Evolutionary conservation across 1,140 invertebrate genomes (phyloP).

Genomic region (Brachionus angularis): DNA sequence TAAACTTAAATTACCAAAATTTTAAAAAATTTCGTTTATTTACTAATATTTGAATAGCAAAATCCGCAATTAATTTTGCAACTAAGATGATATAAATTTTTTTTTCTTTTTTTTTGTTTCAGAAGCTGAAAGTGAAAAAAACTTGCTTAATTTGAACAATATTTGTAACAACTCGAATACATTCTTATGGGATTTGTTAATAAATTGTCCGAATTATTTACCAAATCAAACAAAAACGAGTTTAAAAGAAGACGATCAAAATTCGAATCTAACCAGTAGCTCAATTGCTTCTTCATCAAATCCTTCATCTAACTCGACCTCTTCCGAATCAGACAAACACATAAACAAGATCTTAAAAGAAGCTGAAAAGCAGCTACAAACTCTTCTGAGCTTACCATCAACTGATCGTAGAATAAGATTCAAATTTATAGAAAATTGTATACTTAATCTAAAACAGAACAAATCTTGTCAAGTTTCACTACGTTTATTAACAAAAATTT

Average conservation of each 20-base stretch:
- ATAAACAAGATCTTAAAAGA: slow-evolving; percentile 58
- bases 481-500: slow-evolving; percentile 77
- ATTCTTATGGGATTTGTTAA: slow-evolving; percentile 84
- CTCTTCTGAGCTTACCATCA: slow-evolving; percentile 79
- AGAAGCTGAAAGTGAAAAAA: slow-evolving; percentile 84
- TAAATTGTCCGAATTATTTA: slow-evolving; percentile 77
- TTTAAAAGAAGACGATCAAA: slow-evolving; percentile 46
- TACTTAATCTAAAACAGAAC: slow-evolving; percentile 75
- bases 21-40: neutral
- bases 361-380: slow-evolving; percentile 82
- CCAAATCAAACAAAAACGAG: slow-evolving; percentile 13
- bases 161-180: slow-evolving; percentile 84
- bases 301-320: too few relatives aligned
- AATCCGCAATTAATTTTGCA: too few relatives aligned
- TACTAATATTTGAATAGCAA: neutral
- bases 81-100: slow-evolving; percentile 69
- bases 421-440: slow-evolving; percentile 88
- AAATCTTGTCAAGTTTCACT: slow-evolving; percentile 82
- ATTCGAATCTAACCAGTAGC: too few relatives aligned
- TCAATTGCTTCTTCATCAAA: too few relatives aligned
- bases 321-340: slow-evolving; percentile 66
- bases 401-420: slow-evolving; percentile 75
- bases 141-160: slow-evolving; percentile 87
- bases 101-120: slow-evolving; percentile 67
- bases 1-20: too few relatives aligned